phyloP scores from a whole-genome alignment of 2,888 invertebrate genomes.

The Escarpia spicata region DNA sequence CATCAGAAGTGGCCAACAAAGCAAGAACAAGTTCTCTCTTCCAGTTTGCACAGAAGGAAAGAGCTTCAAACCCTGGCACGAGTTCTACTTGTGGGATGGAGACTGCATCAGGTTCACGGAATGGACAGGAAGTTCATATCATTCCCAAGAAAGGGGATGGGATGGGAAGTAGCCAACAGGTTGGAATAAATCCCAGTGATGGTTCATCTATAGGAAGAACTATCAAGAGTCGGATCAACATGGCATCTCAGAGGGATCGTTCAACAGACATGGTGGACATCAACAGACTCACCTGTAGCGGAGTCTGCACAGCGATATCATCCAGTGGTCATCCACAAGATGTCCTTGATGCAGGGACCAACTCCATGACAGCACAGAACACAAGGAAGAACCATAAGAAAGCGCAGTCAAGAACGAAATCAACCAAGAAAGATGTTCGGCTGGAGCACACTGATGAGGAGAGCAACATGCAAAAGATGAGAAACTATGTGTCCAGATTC shows the following conservation, averaged over 20 bases:
- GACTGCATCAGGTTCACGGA: not conserved
- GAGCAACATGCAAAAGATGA: conserved; percentile 17
- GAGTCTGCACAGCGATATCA: not conserved
- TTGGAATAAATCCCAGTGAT: not conserved
- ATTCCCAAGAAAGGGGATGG: not conserved
- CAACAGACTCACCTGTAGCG: not conserved
- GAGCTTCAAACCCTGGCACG: not conserved
- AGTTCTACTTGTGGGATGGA: not conserved
- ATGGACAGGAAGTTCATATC: not conserved
- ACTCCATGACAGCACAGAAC: not conserved
- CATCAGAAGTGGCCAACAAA: not conserved
- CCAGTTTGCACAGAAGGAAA: not conserved
- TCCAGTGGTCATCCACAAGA: not conserved
- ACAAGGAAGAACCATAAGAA: not conserved
- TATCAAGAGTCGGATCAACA: not conserved
- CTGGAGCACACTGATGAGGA: not conserved
- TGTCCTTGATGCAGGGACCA: not conserved
- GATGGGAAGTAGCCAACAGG: not conserved
- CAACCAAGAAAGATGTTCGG: not conserved
- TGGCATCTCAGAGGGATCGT: not conserved
- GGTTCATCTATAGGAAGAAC: not conserved
- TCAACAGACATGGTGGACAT: not conserved
- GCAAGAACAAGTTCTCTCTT: not conserved
- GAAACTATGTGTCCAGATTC: not conserved
- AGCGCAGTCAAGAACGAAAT: not conserved